Percentiles rank a stretch among this genome's conserved stretches.
Evolutionary conservation across 2,113 vertebrate genomes (phyloP).

Genomic region (Pituophis catenifer): DNA sequence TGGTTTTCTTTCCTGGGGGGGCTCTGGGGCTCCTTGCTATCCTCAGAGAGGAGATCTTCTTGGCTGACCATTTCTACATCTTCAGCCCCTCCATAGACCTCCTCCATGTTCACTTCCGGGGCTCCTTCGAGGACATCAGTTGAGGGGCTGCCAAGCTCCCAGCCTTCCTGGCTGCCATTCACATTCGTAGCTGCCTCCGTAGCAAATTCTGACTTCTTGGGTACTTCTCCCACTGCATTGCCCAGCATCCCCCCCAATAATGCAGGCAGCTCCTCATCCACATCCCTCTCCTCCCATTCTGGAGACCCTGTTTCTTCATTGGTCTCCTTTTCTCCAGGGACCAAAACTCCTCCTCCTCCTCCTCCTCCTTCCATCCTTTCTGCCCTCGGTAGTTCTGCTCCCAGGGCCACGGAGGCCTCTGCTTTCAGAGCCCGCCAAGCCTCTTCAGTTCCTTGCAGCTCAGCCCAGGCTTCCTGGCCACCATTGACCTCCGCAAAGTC

Average conservation of each 20-base stretch:
- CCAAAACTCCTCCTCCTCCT: not conserved
- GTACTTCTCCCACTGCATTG: not conserved
- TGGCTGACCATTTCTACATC: not conserved
- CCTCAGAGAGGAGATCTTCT: not conserved
- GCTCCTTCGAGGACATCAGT: rapidly evolving
- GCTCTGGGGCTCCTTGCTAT: not conserved
- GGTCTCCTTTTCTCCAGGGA: rapidly evolving
- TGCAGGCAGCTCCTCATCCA: not conserved
- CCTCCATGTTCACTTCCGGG: not conserved
- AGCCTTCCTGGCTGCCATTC: not conserved
- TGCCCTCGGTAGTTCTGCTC: rapidly evolving
- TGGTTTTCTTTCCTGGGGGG: not conserved
- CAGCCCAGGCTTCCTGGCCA: not conserved
- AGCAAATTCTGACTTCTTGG: not conserved
- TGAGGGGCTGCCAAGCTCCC: not conserved
- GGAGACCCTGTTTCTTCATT: rapidly evolving
- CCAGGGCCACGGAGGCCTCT: rapidly evolving
- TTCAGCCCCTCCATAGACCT: not conserved
- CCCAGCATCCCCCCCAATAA: not conserved
- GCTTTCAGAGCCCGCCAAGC: not conserved
- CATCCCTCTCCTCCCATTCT: not conserved
- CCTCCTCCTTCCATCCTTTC: not conserved
- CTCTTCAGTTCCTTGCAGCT: not conserved
- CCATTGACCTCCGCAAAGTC: not conserved
- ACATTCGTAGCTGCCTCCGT: not conserved